Evolutionary conservation across 2,113 vertebrate species (phyloP).

Genomic region (Notothenia rossii): DNA sequence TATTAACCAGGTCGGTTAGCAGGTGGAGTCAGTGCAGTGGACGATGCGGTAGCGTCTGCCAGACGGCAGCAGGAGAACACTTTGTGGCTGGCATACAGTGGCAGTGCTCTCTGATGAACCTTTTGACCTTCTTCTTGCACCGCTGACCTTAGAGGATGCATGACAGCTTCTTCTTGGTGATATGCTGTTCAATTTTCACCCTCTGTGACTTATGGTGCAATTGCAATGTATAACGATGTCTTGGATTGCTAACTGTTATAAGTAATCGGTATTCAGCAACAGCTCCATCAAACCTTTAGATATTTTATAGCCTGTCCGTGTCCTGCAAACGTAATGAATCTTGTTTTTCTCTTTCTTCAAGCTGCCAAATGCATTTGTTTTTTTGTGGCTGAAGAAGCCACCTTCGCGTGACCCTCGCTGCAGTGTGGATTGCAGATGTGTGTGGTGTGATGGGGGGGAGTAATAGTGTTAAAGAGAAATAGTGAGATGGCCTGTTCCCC

Average conservation of each 20-base stretch:
- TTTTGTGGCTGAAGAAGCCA: slow-evolving; percentile 3
- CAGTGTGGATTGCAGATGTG: slow-evolving; percentile 16
- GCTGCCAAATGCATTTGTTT: background rate
- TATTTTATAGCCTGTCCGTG: background rate
- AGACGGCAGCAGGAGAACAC: background rate
- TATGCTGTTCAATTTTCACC: background rate
- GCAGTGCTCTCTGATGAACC: background rate
- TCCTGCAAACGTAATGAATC: slow-evolving; percentile 3
- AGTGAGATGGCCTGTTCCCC: slow-evolving; percentile 20
- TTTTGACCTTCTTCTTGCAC: background rate
- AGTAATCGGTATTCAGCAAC: slow-evolving; percentile 17
- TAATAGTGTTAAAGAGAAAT: slow-evolving; percentile 2
- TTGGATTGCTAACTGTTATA: background rate
- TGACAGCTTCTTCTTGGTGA: background rate
- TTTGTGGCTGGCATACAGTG: background rate
- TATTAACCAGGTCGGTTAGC: background rate
- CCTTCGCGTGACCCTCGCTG: slow-evolving; percentile 10
- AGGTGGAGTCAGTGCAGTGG: background rate
- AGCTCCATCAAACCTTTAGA: slow-evolving; percentile 10
- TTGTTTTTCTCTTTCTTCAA: slow-evolving; percentile 9
- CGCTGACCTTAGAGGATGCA: background rate
- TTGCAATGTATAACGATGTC: background rate
- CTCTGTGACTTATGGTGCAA: background rate
- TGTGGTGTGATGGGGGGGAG: background rate
- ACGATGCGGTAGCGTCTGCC: background rate